Base-by-base conservation (phyloP, 2,888 invertebrate species). In the Ramazzottius varieornatus region DNA sequence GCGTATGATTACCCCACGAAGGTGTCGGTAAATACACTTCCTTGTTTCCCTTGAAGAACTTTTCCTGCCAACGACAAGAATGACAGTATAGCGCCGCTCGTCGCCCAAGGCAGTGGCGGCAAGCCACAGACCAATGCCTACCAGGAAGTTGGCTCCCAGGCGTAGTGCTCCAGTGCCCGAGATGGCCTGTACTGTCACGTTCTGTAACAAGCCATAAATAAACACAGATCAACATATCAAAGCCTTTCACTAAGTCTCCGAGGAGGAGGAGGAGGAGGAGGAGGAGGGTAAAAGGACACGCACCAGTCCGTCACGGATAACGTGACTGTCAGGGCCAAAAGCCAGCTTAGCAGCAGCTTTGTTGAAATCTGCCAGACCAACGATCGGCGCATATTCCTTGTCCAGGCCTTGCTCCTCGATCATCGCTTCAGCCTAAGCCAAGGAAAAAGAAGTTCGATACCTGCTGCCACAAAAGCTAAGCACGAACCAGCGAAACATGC, bases 1-100 rank as follows among this genome's bases (percentile, higher is more conserved):
- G 92, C 0, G 83, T 85, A 75, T 99, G 98, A 77, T 99, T 99
- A 65, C 96, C 96, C 98, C 98, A 99, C 0, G 96, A 85, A 1
- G 98, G 98, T 1, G 82, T 79, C 2, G 98, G 94, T 70, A 96
- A 72, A 79, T 89, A 94, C 64, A 81, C 75, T 68, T 84, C 85
- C 78, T 91, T 91, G 70, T 79, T 81, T 40, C 85, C 84, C 65
- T 72, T 69, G 77, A 86, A 87, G 77, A 86, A 89, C 69, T 82
- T 73, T 40, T 70, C 66, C 74, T 73, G 65, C 32, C 63, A 63
- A 63, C 2, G 46, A 29, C 29, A 63, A 66, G 32, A 32, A 66
- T 13, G 24, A 54, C 54, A 24, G 4, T 24, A 29, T 29, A 54
- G 54, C 4, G n/a, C n/a, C n/a, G n/a, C n/a, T n/a, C n/a, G n/a